These are phyloP conservation scores for Acanthacorydalis orientalis DNA, from an alignment of 2,888 invertebrate genomes.

Conservation along the genomic window DNA sequence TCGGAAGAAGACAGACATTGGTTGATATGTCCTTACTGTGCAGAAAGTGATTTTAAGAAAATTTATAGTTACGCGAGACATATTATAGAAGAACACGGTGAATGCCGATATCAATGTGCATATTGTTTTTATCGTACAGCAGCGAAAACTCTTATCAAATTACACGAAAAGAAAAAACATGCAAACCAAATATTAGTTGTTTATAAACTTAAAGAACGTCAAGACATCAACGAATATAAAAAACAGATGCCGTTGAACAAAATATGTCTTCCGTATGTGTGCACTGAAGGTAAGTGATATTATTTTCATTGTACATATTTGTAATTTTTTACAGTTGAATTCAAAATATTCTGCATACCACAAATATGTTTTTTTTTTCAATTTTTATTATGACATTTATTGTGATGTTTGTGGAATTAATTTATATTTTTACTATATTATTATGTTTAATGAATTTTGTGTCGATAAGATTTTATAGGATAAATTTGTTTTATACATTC, in stretches of 20 bases:
- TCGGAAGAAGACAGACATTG: constrained; percentile 14
- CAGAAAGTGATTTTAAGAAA: constrained; percentile 25
- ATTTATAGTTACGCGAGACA: constrained; percentile 27
- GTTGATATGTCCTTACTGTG: constrained; percentile 38
- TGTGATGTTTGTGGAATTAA: too few relatives aligned
- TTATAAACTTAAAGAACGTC: not conserved
- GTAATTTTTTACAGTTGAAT: not conserved
- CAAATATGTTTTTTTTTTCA: not conserved
- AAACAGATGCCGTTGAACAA: constrained; percentile 3
- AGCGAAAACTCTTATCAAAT: constrained; percentile 37
- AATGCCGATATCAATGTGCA: constrained; percentile 43
- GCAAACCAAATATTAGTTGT: constrained; percentile 12
- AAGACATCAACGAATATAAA: not conserved
- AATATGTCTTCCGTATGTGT: constrained; percentile 15
- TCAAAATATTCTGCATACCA: not conserved
- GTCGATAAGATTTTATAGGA: too few relatives aligned
- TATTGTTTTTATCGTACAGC: constrained; percentile 52
- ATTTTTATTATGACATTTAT: too few relatives aligned
- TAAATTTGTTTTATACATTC: too few relatives aligned
- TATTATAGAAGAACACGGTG: constrained; percentile 40
- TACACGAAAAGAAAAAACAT: constrained; percentile 34
- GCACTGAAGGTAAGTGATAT: constrained; percentile 13
- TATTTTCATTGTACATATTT: too few relatives aligned
- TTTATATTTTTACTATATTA: too few relatives aligned
- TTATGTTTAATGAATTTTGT: too few relatives aligned